These are phyloP conservation scores for Enteromius argenteus DNA, from an alignment of 2,797 vertebrate genomes.

Conservation along the genomic window DNA sequence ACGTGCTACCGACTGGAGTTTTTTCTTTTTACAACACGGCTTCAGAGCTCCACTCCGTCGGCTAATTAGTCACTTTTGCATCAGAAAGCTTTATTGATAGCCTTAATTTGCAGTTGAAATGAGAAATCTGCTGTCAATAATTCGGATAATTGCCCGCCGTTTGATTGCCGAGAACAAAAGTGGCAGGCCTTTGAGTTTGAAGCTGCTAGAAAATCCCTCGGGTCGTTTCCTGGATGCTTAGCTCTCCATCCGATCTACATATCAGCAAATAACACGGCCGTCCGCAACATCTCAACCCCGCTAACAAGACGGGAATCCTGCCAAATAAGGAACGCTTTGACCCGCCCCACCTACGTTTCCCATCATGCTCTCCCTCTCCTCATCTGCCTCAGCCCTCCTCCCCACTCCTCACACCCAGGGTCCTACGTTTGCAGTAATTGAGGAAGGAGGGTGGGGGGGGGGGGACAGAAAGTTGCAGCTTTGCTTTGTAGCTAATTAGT, in stretches of 20 bases:
- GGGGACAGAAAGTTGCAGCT: constrained; percentile 88
- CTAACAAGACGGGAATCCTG: constrained; percentile 85
- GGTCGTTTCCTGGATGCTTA: constrained; percentile 89
- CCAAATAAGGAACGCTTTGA: constrained; percentile 89
- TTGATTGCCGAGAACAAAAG: constrained; percentile 99
- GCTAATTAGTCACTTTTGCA: constrained; percentile 99
- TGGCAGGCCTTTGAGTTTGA: constrained; percentile 80
- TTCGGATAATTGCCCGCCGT: constrained; percentile 99
- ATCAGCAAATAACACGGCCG: constrained; percentile 82
- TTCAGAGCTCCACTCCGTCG: constrained; percentile 95
- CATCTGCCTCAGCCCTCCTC: constrained; percentile 58
- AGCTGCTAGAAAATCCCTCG: constrained; percentile 89
- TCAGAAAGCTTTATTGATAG: constrained; percentile 99
- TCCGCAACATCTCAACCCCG: constrained; percentile 87
- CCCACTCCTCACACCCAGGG: constrained; percentile 69
- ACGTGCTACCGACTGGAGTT: constrained; percentile 92
- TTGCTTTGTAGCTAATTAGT: constrained; percentile 99
- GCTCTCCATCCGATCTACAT: constrained; percentile 89
- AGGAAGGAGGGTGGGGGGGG: constrained; percentile 68
- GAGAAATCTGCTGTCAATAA: constrained; percentile 99
- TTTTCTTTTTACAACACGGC: constrained; percentile 83
- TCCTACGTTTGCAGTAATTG: constrained; percentile 86
- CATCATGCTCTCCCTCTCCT: constrained; percentile 44
- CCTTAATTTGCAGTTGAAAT: constrained; percentile 99
- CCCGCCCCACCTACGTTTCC: constrained; percentile 67